Conservation (phyloP, 2,888 invertebrate genomes). For the Yponomeuta evonymella region DNA sequence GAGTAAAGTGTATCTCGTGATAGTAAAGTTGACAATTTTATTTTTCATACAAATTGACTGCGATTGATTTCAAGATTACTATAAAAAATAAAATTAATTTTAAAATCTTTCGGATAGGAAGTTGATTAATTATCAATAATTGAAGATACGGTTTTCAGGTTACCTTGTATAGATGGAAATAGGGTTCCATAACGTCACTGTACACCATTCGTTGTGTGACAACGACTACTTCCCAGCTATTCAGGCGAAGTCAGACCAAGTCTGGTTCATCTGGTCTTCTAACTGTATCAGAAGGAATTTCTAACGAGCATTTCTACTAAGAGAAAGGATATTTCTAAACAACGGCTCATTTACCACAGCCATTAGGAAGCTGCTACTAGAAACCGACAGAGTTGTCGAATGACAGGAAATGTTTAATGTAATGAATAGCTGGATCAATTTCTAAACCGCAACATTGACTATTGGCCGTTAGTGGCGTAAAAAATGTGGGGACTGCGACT, state of each 20-base stretch:
- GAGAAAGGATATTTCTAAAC: not conserved
- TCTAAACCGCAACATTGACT: conserved; percentile 55
- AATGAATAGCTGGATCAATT: conserved; percentile 51
- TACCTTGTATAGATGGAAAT: too few species aligned
- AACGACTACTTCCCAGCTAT: too few species aligned
- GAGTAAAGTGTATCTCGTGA: too few species aligned
- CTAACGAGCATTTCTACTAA: conserved; percentile 7
- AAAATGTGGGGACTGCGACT: conserved; percentile 28
- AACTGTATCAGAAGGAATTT: not conserved
- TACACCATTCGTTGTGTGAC: too few species aligned
- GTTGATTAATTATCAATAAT: too few species aligned
- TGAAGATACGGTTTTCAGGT: too few species aligned
- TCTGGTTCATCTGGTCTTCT: too few species aligned
- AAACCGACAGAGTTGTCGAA: conserved; percentile 35
- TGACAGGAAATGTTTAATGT: conserved; percentile 54
- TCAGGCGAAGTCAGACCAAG: too few species aligned
- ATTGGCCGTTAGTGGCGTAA: conserved; percentile 36
- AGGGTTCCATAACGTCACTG: too few species aligned
- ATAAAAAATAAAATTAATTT: not conserved
- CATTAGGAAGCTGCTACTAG: conserved; percentile 33
- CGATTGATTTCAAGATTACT: too few species aligned
- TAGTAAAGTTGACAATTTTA: too few species aligned
- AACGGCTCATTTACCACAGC: conserved; percentile 20
- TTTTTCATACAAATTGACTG: too few species aligned
- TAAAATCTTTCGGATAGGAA: not conserved